Evolutionary conservation across 2,113 vertebrate genomes (phyloP), one percentile per base, ranked within the genome.

Genomic region (Psilopogon haemacephalus): DNA sequence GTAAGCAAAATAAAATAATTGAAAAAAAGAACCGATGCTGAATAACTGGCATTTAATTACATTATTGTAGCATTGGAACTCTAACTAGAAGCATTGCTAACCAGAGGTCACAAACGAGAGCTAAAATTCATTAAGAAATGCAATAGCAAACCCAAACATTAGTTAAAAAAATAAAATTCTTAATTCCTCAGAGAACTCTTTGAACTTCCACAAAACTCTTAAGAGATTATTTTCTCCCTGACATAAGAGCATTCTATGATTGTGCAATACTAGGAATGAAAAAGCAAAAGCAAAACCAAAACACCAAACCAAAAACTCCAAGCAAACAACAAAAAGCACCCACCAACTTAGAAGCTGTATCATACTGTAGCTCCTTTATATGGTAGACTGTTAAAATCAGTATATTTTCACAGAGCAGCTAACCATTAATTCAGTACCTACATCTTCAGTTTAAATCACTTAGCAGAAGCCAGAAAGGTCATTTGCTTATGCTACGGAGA

Each of bases 41-140:
- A 64, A 72, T 59, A 88, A 86, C 37, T 89, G 42, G 55, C 44
- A 88, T 64, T 79, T 84, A 70, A 77, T 76, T 63, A 64, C 24
- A 40, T 46, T 83, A 55, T 71, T n/a, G n/a, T n/a, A n/a, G n/a
- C n/a, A n/a, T n/a, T 15, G 40, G 15, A 90, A 76, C 33, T 89
- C 84, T 76, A 80, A 92, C 80, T 93, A 94, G 80, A 73, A 19
- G 5, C 69, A 82, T 38, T 86, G 42, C 79, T 96, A 91, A 93
- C 84, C 86, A 94, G 27, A 82, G 26, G 12, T 94, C 63, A 94
- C 12, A 70, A 38, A 77, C 74, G 65, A 78, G 72, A 95, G 35
- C 28, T 63, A 91, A 95, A 91, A 87, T 7, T 59, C 58, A 85
- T 81, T 85, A 88, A 90, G 65, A 90, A 83, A 93, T 65, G 46